Percentiles rank a stretch among this genome's conserved stretches.
Evolutionary conservation across 2,797 vertebrate species (phyloP).

Genomic region (Crocidura indochinensis): DNA sequence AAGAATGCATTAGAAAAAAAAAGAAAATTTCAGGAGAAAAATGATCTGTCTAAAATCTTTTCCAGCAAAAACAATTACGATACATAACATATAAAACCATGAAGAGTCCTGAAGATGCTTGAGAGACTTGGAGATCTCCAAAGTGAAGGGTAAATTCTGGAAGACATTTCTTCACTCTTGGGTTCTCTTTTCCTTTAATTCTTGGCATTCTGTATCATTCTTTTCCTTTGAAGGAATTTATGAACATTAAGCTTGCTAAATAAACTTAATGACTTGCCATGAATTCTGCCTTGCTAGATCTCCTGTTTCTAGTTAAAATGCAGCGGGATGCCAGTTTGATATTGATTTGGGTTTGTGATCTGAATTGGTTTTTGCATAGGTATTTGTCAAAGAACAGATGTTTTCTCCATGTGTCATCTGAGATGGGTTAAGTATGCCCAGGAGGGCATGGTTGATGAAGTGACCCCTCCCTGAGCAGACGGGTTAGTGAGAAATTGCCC

Average conservation of each 20-base stretch:
- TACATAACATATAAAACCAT: neutral
- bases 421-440: slow-evolving; percentile 73
- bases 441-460: slow-evolving; percentile 62
- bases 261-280: slow-evolving; percentile 69
- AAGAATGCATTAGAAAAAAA: no score
- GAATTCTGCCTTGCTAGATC: slow-evolving; percentile 53
- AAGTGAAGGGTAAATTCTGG: neutral
- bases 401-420: slow-evolving; percentile 76
- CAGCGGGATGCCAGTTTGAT: slow-evolving; percentile 58
- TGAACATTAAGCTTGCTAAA: slow-evolving; percentile 69
- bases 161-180: slow-evolving; percentile 1
- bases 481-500: slow-evolving; percentile 61
- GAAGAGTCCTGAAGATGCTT: neutral
- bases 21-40: neutral
- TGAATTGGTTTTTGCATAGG: slow-evolving; percentile 71
- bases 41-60: neutral
- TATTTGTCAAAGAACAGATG: slow-evolving; percentile 83
- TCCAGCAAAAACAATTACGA: neutral
- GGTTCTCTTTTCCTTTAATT: slow-evolving; percentile 27
- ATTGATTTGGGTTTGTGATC: slow-evolving; percentile 74
- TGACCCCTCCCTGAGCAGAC: slow-evolving; percentile 72
- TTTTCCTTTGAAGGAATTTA: slow-evolving; percentile 27
- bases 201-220: neutral
- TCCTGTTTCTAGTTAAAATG: slow-evolving; percentile 75
- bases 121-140: neutral